These are phyloP conservation scores for Petrolisthes manimaculis DNA, from an alignment of 2,888 invertebrate species.

Conservation along the genomic window DNA sequence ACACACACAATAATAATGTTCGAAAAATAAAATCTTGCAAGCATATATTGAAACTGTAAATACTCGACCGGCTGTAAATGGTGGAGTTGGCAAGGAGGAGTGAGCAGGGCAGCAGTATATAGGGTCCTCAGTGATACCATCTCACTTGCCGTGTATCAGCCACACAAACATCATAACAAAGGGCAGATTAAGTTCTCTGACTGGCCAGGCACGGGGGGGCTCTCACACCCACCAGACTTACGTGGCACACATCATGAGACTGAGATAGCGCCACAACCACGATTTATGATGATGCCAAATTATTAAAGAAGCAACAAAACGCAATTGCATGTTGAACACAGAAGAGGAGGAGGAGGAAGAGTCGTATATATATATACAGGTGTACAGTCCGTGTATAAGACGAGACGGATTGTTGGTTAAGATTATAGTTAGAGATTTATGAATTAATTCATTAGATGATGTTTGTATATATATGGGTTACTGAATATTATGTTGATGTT, in stretches of 20 bases:
- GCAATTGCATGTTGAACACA: background rate
- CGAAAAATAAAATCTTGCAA: no score
- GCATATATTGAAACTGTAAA: no score
- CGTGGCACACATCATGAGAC: constrained; percentile 14
- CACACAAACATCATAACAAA: constrained; percentile 11
- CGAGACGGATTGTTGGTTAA: no score
- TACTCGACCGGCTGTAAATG: no score
- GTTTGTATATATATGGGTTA: no score
- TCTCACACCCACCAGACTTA: constrained; percentile 8
- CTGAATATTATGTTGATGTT: no score
- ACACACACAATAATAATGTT: no score
- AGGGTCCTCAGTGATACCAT: constrained; percentile 1
- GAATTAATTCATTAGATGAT: no score
- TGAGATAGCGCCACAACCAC: background rate
- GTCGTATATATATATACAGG: no score
- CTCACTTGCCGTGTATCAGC: background rate
- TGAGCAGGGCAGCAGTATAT: background rate
- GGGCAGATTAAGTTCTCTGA: background rate
- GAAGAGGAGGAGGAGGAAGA: background rate
- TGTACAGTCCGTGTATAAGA: no score
- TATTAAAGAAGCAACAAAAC: background rate
- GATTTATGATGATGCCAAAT: background rate
- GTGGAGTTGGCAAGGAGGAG: no score
- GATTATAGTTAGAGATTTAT: no score
- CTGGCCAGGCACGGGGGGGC: background rate